phyloP scores from a whole-genome alignment of 2,797 vertebrate genomes.

The Lacerta viridis region DNA sequence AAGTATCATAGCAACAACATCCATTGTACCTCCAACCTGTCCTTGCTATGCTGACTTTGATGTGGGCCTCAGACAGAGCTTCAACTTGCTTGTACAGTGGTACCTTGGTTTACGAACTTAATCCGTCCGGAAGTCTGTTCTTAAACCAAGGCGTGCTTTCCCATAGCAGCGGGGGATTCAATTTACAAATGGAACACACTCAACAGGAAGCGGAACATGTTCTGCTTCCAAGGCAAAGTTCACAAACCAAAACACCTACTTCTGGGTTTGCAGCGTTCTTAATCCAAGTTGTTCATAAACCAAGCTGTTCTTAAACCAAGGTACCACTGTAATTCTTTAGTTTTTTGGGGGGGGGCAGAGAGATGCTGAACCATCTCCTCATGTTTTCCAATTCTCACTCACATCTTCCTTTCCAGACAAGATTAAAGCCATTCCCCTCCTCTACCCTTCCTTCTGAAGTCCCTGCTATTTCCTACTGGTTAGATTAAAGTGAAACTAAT shows the following conservation, averaged over 20 bases:
- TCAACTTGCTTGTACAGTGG: background rate
- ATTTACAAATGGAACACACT: too few relatives aligned
- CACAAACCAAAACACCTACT: too few relatives aligned
- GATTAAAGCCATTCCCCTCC: background rate
- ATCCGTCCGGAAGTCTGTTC: too few relatives aligned
- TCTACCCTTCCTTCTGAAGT: conserved; percentile 13
- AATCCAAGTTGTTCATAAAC: background rate
- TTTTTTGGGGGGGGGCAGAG: background rate
- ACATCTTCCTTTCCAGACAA: background rate
- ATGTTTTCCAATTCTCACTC: accelerated
- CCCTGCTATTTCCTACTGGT: background rate
- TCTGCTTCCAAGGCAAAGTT: too few relatives aligned
- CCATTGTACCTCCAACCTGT: background rate
- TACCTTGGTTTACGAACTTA: too few relatives aligned
- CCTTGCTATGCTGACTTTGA: background rate
- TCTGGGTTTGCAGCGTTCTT: too few relatives aligned
- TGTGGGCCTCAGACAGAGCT: accelerated
- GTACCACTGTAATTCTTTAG: background rate
- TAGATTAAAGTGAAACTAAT: conserved; percentile 35
- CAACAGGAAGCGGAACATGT: too few relatives aligned
- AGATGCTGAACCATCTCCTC: accelerated
- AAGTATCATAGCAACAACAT: too few relatives aligned
- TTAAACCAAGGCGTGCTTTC: too few relatives aligned
- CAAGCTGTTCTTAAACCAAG: background rate
- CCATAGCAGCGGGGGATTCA: too few relatives aligned